Conservation (phyloP, 2,888 invertebrate genomes). For the Griposia aprilina region DNA sequence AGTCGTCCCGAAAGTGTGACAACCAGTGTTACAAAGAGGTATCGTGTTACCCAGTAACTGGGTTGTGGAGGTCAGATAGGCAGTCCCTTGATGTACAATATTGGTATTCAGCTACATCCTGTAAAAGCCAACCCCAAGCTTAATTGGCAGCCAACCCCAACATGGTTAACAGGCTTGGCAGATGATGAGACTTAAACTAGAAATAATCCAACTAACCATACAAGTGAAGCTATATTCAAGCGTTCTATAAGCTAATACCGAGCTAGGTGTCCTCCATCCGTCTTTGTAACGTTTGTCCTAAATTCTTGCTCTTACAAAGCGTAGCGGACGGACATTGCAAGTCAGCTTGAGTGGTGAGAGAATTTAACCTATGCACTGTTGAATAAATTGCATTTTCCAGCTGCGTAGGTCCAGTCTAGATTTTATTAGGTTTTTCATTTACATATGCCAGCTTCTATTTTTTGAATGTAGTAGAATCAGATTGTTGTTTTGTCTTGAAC, state of each 20-base stretch:
- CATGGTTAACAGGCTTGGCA: neutral
- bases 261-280: neutral
- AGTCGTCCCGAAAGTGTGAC: neutral
- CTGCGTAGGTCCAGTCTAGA: neutral
- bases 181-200: neutral
- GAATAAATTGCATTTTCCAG: conserved; percentile 44
- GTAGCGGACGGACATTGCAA: conserved; percentile 2
- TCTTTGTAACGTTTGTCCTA: conserved; percentile 14
- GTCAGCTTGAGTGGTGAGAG: conserved; percentile 8
- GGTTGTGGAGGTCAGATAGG: neutral
- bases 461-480: too few species aligned
- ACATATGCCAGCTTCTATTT: too few species aligned
- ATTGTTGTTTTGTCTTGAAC: too few species aligned
- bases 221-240: neutral
- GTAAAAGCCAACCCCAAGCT: too few species aligned
- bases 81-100: neutral
- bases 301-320: conserved; percentile 39
- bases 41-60: too few species aligned
- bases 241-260: conserved; percentile 5
- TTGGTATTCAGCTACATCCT: neutral
- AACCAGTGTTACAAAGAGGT: neutral
- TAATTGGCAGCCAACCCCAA: neutral
- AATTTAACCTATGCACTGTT: conserved; percentile 33
- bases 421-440: neutral
- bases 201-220: neutral